A percentile compares a stretch with the other conserved stretches of the same genome.
phyloP scores from a whole-genome alignment of 2,797 vertebrate species.

The Silurus aristotelis region DNA sequence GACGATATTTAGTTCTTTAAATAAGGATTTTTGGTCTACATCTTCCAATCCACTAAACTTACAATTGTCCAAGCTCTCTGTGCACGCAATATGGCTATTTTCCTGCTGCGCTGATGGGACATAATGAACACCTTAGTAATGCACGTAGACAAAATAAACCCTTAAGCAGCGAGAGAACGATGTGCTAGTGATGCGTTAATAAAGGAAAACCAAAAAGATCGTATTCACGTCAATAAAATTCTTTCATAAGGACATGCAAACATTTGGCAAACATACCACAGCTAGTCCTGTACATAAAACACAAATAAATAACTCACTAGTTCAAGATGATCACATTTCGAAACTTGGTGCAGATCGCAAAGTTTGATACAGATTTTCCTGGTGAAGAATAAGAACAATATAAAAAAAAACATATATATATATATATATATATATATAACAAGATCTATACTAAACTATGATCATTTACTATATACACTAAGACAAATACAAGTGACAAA shows the following conservation, averaged over 20 bases:
- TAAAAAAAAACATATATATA: neutral
- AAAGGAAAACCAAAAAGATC: constrained; percentile 44
- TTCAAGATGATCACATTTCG: constrained; percentile 6
- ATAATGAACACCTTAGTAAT: constrained; percentile 20
- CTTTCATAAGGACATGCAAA: constrained; percentile 25
- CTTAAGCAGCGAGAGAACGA: constrained; percentile 1
- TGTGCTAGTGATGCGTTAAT: constrained; percentile 13
- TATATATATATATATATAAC: neutral
- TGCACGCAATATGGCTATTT: constrained; percentile 44
- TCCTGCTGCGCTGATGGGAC: constrained; percentile 21
- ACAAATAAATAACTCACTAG: constrained; percentile 34
- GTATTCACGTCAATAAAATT: constrained; percentile 36
- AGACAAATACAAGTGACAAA: neutral
- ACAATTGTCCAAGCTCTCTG: constrained; percentile 24
- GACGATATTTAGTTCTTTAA: neutral
- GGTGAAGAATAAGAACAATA: neutral
- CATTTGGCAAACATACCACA: constrained; percentile 7
- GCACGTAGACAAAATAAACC: constrained; percentile 24
- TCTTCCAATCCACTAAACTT: neutral
- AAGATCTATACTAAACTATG: neutral
- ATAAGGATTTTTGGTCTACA: neutral
- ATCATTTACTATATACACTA: neutral
- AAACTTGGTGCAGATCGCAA: constrained; percentile 13
- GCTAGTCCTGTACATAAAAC: constrained; percentile 17
- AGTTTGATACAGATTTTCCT: neutral